Evolutionary conservation across 1,140 invertebrate species (phyloP).

Genomic region (Homarus americanus): DNA sequence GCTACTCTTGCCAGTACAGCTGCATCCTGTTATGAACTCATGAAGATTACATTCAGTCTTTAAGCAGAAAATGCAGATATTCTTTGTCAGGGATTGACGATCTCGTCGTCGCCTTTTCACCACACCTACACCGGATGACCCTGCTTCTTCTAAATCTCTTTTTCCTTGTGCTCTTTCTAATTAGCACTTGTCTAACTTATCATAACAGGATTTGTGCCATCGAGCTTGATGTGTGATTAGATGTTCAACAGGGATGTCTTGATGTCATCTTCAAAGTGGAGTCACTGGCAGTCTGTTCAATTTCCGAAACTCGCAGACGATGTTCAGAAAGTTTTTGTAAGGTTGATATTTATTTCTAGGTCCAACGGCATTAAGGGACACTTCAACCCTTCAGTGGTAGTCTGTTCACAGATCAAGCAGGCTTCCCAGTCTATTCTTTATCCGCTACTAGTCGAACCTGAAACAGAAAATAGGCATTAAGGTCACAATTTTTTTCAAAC

Average conservation of each 20-base stretch:
- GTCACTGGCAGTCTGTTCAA: slow-evolving; percentile 14
- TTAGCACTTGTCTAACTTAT: slow-evolving; percentile 9
- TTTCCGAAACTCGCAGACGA: neutral
- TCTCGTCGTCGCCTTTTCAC: neutral
- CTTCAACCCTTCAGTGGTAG: neutral
- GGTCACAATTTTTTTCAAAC: too few species aligned
- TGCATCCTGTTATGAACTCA: slow-evolving; percentile 16
- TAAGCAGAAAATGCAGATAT: slow-evolving; percentile 24
- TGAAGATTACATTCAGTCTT: slow-evolving; percentile 18
- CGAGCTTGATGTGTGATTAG: slow-evolving; percentile 14
- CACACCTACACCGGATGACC: neutral
- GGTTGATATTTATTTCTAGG: neutral
- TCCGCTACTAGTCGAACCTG: too few species aligned
- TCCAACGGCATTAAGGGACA: slow-evolving; percentile 12
- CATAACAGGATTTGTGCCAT: slow-evolving; percentile 19
- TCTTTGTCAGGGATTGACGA: slow-evolving; percentile 3
- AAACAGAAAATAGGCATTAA: too few species aligned
- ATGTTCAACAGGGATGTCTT: neutral
- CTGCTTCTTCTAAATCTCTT: slow-evolving; percentile 30
- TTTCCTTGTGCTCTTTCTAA: slow-evolving; percentile 35
- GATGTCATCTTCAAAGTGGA: neutral
- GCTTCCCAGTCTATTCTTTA: slow-evolving; percentile 43
- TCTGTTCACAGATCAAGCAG: slow-evolving; percentile 23
- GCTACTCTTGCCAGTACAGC: neutral
- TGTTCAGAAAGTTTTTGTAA: slow-evolving; percentile 8